Base-by-base conservation (phyloP, 2,113 vertebrate species). In the Lagopus leucura region DNA sequence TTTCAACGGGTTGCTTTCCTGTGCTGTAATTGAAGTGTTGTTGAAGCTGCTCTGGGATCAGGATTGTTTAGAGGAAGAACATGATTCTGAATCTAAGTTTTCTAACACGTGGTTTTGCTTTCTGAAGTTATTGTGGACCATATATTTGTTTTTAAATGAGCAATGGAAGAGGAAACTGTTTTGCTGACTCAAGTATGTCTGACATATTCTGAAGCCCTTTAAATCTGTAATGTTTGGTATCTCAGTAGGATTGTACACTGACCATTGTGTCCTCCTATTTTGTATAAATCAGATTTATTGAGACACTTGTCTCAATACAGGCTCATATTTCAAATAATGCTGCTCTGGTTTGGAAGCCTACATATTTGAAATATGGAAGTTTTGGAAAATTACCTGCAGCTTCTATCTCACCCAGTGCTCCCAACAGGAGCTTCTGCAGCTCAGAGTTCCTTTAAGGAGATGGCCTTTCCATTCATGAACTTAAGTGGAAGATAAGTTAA, bases 1-100 rank as follows among this genome's bases (percentile, higher is more conserved):
- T 72, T 86, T 94, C 54, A 65, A 4, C 91, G 34, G 38, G 40
- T 96, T 81, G 19, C 75, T 93, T 82, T 84, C n/a, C 79, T 76
- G 92, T 87, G 24, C 32, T 77, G 64, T 77, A n/a, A 40, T 34
- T 27, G 34, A 52, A 16, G n/a, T n/a, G 80, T 64, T 66, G 32
- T 57, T 89, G 55, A 72, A 69, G n/a, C 48, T 79, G 50, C 7
- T 82, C 64, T 80, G 85, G 50, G 47, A 71, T 89, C 64, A n/a
- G 43, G 77, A 80, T 63, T 64, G 34, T 80, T 87, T 80, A 85
- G 58, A 85, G 58, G 67, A 90, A 85, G 40, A 89, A 42, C 28
- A 11, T 63, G 63, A 43, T 79, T 63, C 30, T 82, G 45, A 89
- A 25, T 43, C 47, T 24, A 78, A 61, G 38, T 71, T 2, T 72